These are phyloP conservation scores for Anadara kagoshimensis DNA, from an alignment of 1,140 invertebrate species.

Conservation along the genomic window DNA sequence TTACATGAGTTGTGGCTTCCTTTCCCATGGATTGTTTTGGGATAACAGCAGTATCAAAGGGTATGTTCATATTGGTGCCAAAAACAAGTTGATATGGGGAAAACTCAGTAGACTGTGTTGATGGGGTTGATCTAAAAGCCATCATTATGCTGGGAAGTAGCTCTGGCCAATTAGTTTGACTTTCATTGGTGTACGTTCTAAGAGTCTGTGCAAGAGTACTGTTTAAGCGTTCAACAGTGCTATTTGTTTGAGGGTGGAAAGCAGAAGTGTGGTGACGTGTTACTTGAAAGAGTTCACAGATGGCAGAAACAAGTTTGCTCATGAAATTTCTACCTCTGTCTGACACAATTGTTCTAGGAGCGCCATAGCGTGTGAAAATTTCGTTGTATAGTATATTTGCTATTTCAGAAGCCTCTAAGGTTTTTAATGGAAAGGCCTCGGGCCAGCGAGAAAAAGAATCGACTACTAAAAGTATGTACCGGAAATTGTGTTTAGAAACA, in stretches of 20 bases:
- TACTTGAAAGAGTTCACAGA: constrained; percentile 46
- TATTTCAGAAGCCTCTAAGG: constrained; percentile 35
- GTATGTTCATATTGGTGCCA: constrained; percentile 23
- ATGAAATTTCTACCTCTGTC: constrained; percentile 41
- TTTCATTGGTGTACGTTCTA: constrained; percentile 27
- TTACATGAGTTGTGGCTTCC: not conserved
- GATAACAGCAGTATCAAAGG: constrained; percentile 3
- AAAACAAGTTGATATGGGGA: constrained; percentile 30
- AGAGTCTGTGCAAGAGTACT: constrained; percentile 18
- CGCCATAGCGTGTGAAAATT: constrained; percentile 43
- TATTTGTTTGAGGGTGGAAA: constrained; percentile 36
- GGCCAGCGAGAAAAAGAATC: constrained; percentile 45
- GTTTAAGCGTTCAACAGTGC: constrained; percentile 20
- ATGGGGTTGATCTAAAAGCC: constrained; percentile 25
- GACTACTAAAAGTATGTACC: constrained; percentile 43
- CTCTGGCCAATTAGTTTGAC: constrained; percentile 32
- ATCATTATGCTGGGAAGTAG: constrained; percentile 41
- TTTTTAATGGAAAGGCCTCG: constrained; percentile 41
- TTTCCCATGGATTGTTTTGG: constrained; percentile 15
- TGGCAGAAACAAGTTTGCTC: constrained; percentile 33
- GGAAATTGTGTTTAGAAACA: constrained; percentile 27
- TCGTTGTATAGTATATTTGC: constrained; percentile 36
- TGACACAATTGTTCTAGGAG: constrained; percentile 28
- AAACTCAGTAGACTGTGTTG: constrained; percentile 28
- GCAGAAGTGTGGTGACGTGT: constrained; percentile 25